These are phyloP conservation scores for Drosophila siamana DNA, from an alignment of 2,888 invertebrate species.

Conservation along the genomic window DNA sequence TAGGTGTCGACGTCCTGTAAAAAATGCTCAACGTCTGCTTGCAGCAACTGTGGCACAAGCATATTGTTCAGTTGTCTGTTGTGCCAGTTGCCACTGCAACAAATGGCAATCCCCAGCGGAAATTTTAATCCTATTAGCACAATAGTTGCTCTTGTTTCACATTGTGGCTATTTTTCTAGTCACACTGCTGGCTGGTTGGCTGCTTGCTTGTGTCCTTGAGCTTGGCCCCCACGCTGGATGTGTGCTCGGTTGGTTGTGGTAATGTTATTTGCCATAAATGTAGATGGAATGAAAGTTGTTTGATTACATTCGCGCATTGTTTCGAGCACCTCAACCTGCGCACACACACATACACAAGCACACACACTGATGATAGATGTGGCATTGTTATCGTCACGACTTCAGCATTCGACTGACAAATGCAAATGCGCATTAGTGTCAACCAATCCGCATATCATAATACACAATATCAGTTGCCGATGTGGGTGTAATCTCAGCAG, in stretches of 20 bases:
- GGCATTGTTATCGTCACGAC: background rate
- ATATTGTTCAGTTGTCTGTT: background rate
- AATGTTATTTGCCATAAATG: conserved; percentile 20
- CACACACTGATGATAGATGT: conserved; percentile 5
- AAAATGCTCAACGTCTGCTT: conserved; percentile 8
- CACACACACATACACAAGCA: conserved; percentile 6
- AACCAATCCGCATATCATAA: conserved; percentile 9
- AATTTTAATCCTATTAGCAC: conserved; percentile 66
- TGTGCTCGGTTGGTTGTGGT: conserved; percentile 5
- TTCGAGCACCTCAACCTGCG: conserved; percentile 11
- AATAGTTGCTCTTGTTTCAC: conserved; percentile 62
- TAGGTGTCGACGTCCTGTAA: conserved; percentile 1
- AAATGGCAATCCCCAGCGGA: conserved; percentile 26
- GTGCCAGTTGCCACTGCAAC: conserved; percentile 23
- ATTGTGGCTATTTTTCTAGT: conserved; percentile 55
- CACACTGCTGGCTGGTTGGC: background rate
- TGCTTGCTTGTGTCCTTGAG: conserved; percentile 46
- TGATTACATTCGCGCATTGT: conserved; percentile 42
- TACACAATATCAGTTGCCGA: conserved; percentile 17
- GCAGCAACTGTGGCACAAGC: background rate
- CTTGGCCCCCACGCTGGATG: conserved; percentile 25
- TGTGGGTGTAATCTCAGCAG: conserved; percentile 12
- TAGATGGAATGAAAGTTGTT: conserved; percentile 37
- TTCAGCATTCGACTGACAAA: conserved; percentile 18
- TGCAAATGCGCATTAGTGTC: conserved; percentile 43